Conservation (phyloP, 2,113 vertebrate genomes). For the Romanogobio albipinnatus region DNA sequence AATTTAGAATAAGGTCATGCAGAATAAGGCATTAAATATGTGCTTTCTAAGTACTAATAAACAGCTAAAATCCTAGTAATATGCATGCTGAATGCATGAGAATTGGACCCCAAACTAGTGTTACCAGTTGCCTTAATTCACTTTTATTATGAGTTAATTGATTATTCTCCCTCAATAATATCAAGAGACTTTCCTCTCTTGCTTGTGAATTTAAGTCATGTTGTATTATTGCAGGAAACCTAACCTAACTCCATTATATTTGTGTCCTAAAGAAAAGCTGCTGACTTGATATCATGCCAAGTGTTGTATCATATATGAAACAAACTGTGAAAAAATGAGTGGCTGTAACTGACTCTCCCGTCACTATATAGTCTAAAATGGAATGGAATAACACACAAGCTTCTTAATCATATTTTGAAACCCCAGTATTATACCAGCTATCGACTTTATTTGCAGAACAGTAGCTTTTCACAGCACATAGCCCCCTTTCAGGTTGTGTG, state of each 20-base stretch:
- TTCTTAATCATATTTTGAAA: constrained; percentile 26
- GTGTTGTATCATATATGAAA: not conserved
- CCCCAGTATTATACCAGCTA: not conserved
- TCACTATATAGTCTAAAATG: not conserved
- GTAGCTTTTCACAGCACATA: not conserved
- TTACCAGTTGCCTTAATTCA: too few relatives aligned
- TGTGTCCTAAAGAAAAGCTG: not conserved
- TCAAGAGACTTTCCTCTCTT: not conserved
- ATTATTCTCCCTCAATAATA: not conserved
- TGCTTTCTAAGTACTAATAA: too few relatives aligned
- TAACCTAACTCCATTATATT: not conserved
- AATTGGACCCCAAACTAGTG: too few relatives aligned
- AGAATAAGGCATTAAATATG: too few relatives aligned
- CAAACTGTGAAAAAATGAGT: not conserved
- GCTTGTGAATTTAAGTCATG: not conserved
- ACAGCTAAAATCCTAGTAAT: too few relatives aligned
- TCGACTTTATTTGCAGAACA: not conserved
- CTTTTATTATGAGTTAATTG: not conserved
- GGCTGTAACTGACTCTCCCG: not conserved
- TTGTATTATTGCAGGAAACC: not conserved
- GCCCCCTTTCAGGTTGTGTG: not conserved
- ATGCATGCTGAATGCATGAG: too few relatives aligned
- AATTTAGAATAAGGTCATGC: too few relatives aligned
- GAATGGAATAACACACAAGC: not conserved
- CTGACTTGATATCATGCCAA: not conserved